phyloP scores from a whole-genome alignment of 1,140 invertebrate genomes.

The Magallana ariakensis region DNA sequence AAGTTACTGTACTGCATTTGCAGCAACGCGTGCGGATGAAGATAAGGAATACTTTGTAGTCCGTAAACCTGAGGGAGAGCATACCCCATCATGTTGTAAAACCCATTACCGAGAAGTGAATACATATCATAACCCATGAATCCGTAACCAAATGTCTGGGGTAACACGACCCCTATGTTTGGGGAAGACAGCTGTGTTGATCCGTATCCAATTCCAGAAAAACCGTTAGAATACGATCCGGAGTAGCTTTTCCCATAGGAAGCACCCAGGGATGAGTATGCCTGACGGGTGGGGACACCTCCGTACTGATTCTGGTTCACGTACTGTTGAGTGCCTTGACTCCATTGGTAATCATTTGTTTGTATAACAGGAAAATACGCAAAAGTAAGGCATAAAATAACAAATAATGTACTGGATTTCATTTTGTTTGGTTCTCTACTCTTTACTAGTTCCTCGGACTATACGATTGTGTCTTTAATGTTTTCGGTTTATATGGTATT shows the following conservation, averaged over 20 bases:
- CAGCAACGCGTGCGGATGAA: background rate
- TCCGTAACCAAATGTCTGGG: background rate
- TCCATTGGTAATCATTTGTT: slow-evolving; percentile 14
- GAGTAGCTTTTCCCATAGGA: background rate
- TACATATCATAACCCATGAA: slow-evolving; percentile 10
- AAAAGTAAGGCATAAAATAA: background rate
- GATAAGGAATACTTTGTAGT: background rate
- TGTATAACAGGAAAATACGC: background rate
- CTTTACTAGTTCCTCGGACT: too few relatives aligned
- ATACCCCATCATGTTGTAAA: slow-evolving; percentile 6
- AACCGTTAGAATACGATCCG: background rate
- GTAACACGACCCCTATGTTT: background rate
- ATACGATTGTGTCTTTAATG: too few relatives aligned
- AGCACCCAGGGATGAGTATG: background rate
- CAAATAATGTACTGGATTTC: background rate
- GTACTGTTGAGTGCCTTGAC: background rate
- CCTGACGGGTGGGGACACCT: background rate
- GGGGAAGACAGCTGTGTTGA: background rate
- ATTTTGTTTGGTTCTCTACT: background rate
- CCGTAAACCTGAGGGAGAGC: background rate
- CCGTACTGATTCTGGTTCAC: background rate
- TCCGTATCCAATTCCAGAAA: background rate
- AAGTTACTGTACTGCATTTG: background rate
- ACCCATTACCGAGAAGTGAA: background rate
- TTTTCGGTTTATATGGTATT: background rate